Evolutionary conservation across 2,888 invertebrate species (phyloP).

Genomic region (Drosophila anomalata): DNA sequence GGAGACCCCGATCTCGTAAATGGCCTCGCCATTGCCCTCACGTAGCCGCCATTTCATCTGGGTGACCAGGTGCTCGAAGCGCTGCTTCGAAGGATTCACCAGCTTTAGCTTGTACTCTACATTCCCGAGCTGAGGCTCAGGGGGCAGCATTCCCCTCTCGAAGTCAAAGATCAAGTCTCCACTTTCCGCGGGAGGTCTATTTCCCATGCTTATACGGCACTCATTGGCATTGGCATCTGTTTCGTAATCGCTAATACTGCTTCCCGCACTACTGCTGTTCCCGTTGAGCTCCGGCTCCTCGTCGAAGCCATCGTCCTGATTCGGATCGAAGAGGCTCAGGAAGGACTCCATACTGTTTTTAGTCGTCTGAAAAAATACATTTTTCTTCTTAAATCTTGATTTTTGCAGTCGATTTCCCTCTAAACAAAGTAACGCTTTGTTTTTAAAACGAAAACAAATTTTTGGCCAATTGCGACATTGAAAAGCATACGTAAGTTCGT

Average conservation of each 20-base stretch:
- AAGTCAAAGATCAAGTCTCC: slow-evolving; percentile 84
- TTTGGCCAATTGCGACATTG: slow-evolving; percentile 34
- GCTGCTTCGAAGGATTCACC: slow-evolving; percentile 94
- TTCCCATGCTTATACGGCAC: slow-evolving; percentile 46
- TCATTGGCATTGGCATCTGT: slow-evolving; percentile 54
- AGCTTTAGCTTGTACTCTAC: slow-evolving; percentile 98
- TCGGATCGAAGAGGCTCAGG: slow-evolving; percentile 91
- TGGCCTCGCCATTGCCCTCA: slow-evolving; percentile 98
- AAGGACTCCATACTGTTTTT: slow-evolving; percentile 89
- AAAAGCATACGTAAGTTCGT: neutral
- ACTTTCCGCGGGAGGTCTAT: slow-evolving; percentile 36
- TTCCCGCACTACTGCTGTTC: slow-evolving; percentile 62
- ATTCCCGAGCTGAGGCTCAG: slow-evolving; percentile 97
- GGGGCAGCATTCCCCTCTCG: slow-evolving; percentile 90
- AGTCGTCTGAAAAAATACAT: neutral
- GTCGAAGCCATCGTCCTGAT: slow-evolving; percentile 83
- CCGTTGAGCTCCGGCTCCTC: slow-evolving; percentile 78
- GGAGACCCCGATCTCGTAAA: slow-evolving; percentile 98
- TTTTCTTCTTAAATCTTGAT: neutral
- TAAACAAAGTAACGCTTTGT: slow-evolving; percentile 23
- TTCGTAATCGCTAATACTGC: slow-evolving; percentile 59
- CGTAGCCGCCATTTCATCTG: slow-evolving; percentile 99
- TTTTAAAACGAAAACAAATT: slow-evolving; percentile 5
- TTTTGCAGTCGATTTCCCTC: neutral
- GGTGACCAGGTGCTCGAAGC: slow-evolving; percentile 98